Conservation (phyloP, 64 coral and sea anemone species). For the Actinia tenebrosa region DNA sequence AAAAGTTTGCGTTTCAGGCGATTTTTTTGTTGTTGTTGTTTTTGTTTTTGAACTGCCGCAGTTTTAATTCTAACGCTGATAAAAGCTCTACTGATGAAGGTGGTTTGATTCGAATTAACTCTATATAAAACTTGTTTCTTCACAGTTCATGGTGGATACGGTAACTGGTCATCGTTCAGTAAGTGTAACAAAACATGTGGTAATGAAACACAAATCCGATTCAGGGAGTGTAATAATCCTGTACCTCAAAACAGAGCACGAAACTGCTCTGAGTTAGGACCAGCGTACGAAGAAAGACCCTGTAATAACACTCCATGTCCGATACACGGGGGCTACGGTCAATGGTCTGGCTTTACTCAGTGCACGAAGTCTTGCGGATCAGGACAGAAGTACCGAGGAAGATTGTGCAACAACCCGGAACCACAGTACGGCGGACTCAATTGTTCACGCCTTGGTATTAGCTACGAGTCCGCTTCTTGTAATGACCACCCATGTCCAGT, state of each 20-base stretch:
- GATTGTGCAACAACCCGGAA: conserved; percentile 24
- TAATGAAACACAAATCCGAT: conserved; percentile 17
- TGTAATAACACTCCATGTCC: conserved; percentile 35
- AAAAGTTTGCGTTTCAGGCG: too few species aligned
- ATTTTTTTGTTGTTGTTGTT: too few species aligned
- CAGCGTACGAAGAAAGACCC: conserved; percentile 8
- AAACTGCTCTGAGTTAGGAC: conserved; percentile 26
- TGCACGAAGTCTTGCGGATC: conserved; percentile 15
- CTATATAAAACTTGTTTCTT: neutral
- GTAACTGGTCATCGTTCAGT: conserved; percentile 28
- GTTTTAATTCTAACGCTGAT: too few species aligned
- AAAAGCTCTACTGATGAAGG: too few species aligned
- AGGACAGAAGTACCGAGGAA: neutral
- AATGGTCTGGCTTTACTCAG: neutral
- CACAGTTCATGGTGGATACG: conserved; percentile 45
- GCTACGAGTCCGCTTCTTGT: neutral
- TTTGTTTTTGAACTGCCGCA: too few species aligned
- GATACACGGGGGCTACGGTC: conserved; percentile 14
- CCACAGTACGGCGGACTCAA: conserved; percentile 19
- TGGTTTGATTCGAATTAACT: too few species aligned
- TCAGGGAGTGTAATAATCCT: conserved; percentile 39
- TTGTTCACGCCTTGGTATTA: conserved; percentile 2
- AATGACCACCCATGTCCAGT: conserved; percentile 48
- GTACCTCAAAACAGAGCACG: conserved; percentile 24
- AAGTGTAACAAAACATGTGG: conserved; percentile 29